Evolutionary conservation across 2,888 invertebrate genomes (phyloP), one percentile per base, ranked within the genome.

Genomic region (Chrysolina americana): DNA sequence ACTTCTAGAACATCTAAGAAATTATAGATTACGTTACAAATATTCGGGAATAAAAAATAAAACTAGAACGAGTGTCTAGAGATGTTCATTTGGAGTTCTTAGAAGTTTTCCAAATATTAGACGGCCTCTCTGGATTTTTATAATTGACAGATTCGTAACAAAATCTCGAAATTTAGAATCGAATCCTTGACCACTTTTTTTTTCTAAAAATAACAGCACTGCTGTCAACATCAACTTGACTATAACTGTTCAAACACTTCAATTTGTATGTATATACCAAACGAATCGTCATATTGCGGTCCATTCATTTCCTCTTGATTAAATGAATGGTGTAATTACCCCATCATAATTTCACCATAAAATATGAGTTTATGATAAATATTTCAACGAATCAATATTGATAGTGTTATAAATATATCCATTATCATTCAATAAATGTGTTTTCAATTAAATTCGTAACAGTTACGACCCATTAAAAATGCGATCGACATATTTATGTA

Each of bases 391-490:
- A 73, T 73, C 65, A 41, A 21, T 70, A 63, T 69, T 44, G 62
- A 63, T 47, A 28, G 28, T 6, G 69, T 48, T 73, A 77, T 77
- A 75, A 77, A 77, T 75, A 75, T 71, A 68, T 65, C 56, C 44
- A 68, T 76, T 76, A 78, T 78, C 78, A 73, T 76, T 78, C 76
- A 76, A 78, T 78, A 70, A 76, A 68, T 70, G 65, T 65, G 41
- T 53, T 41, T 76, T 74, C 68, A 75, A 78, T 78, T 73, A 76
- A 78, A 74, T 71, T 36, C 68, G 53, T 72, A 71, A 66, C 76
- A 76, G 66, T 76, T 75, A 76, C 69, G 68, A 65, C 10, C 65
- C 69, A 59, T 68, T 76, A 73, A 73, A 75, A 73, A 71, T 65
- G 56, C 44, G 70, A 68, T 47, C 71, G 73, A 72, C 71, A 70